phyloP scores from a whole-genome alignment of 2,113 vertebrate genomes.

The Eulemur macaco region DNA sequence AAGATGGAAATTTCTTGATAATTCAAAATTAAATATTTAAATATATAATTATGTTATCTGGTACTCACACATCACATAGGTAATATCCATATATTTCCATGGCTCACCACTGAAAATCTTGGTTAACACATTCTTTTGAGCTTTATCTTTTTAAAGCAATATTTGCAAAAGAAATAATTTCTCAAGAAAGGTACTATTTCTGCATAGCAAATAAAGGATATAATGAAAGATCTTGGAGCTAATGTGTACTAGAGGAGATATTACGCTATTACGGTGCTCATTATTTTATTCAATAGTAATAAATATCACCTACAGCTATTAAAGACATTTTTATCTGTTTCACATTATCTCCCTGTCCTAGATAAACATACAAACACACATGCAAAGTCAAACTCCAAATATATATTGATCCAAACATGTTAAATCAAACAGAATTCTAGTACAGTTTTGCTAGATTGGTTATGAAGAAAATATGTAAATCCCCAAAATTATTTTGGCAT shows the following conservation, averaged over 20 bases:
- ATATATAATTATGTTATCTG: neutral
- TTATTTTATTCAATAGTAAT: neutral
- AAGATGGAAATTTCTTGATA: neutral
- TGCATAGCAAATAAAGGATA: neutral
- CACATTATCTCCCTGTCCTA: neutral
- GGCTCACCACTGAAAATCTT: neutral
- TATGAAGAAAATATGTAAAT: neutral
- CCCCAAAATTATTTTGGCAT: neutral
- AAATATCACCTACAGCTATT: neutral
- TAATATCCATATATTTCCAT: neutral
- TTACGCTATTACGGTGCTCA: neutral
- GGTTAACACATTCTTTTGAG: neutral
- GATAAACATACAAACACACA: neutral
- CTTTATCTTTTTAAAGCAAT: constrained; percentile 16
- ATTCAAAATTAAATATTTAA: neutral
- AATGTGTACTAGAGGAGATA: neutral
- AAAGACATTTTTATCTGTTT: neutral
- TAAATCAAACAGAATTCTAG: neutral
- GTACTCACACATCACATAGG: neutral
- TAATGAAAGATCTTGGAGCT: neutral
- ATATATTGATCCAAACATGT: neutral
- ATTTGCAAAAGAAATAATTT: neutral
- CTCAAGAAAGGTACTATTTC: neutral
- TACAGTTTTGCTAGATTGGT: neutral
- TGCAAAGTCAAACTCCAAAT: neutral